Evolutionary conservation across 2,888 invertebrate genomes (phyloP).

Genomic region (Rotaria magnacalcarata): DNA sequence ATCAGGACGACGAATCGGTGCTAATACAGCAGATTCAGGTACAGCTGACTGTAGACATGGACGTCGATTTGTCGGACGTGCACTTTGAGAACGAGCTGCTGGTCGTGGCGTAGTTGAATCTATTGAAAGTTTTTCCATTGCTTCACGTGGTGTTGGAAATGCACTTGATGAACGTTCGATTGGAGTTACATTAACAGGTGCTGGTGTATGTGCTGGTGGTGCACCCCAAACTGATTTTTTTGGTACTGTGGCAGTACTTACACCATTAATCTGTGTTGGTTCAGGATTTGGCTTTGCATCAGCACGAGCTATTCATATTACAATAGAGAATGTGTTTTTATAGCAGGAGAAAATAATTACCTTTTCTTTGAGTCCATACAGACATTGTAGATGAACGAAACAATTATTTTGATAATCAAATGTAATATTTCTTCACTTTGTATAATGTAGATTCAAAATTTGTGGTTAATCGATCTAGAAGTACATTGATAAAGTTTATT

Average conservation of each 20-base stretch:
- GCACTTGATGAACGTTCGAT: not conserved
- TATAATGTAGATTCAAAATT: too few relatives aligned
- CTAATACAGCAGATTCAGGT: not conserved
- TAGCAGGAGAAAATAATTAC: not conserved
- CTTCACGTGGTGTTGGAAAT: not conserved
- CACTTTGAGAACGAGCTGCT: not conserved
- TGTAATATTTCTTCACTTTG: too few relatives aligned
- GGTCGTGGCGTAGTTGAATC: not conserved
- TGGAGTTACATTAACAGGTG: not conserved
- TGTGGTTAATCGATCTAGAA: too few relatives aligned
- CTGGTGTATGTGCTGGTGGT: not conserved
- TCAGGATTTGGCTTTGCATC: not conserved
- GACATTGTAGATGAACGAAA: not conserved
- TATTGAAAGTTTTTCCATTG: not conserved
- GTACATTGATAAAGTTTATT: too few relatives aligned
- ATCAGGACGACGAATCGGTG: not conserved
- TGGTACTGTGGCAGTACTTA: not conserved
- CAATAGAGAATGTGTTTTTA: too few relatives aligned
- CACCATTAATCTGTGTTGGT: not conserved
- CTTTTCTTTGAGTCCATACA: not conserved
- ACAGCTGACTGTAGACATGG: constrained; percentile 7
- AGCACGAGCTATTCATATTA: not conserved
- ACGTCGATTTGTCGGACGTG: not conserved
- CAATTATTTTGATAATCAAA: too few relatives aligned
- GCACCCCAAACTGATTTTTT: constrained; percentile 6